phyloP scores from a whole-genome alignment of 2,797 vertebrate species.

The Coregonus suidteri region DNA sequence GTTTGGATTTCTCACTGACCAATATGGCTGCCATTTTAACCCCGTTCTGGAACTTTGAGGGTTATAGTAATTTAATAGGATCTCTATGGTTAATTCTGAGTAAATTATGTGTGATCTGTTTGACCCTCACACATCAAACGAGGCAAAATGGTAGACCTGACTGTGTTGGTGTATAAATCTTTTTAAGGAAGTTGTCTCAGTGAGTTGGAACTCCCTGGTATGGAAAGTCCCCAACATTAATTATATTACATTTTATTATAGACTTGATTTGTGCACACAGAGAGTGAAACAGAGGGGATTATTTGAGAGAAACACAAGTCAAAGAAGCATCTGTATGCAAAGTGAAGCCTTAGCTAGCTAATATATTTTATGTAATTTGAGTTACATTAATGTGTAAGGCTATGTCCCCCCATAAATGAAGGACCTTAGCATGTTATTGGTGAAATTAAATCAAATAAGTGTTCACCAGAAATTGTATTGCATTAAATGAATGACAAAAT shows the following conservation, averaged over 20 bases:
- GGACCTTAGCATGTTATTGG: background rate
- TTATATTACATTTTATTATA: conserved; percentile 46
- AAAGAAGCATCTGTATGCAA: conserved; percentile 42
- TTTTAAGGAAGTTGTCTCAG: conserved; percentile 30
- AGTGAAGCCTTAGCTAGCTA: conserved; percentile 4
- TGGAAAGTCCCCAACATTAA: conserved; percentile 59
- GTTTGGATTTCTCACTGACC: no score
- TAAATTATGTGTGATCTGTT: background rate
- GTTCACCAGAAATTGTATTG: background rate
- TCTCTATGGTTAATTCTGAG: background rate
- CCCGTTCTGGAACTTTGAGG: no score
- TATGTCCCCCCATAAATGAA: background rate
- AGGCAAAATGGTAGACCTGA: background rate
- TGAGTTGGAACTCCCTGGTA: conserved; percentile 32
- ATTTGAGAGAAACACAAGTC: conserved; percentile 18
- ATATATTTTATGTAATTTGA: conserved; percentile 20
- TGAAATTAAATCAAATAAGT: conserved; percentile 2
- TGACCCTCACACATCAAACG: background rate
- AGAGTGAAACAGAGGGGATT: conserved; percentile 18
- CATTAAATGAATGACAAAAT: background rate
- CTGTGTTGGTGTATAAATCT: conserved; percentile 4
- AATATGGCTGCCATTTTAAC: no score
- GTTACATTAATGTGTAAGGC: conserved; percentile 11
- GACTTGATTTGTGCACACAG: conserved; percentile 19
- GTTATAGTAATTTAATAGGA: no score